Evolutionary conservation across 2,797 vertebrate species (phyloP).

Genomic region (Adelosebastes latens): DNA sequence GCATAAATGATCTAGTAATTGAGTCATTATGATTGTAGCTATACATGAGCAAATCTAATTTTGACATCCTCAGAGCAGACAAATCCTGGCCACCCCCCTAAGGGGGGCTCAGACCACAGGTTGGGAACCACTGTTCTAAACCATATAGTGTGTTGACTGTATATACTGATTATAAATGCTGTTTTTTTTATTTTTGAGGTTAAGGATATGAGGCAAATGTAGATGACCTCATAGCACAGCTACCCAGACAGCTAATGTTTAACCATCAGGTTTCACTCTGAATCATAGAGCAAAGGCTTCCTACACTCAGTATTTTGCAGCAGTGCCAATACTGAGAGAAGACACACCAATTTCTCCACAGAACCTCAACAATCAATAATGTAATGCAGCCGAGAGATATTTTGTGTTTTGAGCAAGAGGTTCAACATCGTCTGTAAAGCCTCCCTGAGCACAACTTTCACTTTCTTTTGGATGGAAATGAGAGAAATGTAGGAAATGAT

Average conservation of each 20-base stretch:
- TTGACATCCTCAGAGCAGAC: too few species aligned
- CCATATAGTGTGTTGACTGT: neutral
- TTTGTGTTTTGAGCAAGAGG: constrained; percentile 34
- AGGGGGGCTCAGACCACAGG: too few species aligned
- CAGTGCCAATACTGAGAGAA: neutral
- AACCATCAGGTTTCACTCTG: neutral
- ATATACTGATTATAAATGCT: neutral
- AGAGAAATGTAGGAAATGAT: constrained; percentile 24
- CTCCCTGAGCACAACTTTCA: constrained; percentile 10
- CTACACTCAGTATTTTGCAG: neutral
- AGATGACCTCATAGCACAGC: neutral
- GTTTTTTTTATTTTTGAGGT: neutral
- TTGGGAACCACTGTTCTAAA: neutral
- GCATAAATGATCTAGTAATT: too few species aligned
- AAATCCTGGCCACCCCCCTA: too few species aligned
- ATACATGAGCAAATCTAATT: too few species aligned
- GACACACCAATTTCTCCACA: constrained; percentile 12
- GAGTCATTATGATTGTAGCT: too few species aligned
- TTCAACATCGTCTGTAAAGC: constrained; percentile 23
- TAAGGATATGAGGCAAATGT: neutral
- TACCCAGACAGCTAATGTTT: neutral
- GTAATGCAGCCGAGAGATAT: constrained; percentile 38
- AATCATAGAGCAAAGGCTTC: neutral
- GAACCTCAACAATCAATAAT: constrained; percentile 51
- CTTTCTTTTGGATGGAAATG: constrained; percentile 26